phyloP scores from a whole-genome alignment of 2,113 vertebrate species.

The Leucoraja erinaceus region DNA sequence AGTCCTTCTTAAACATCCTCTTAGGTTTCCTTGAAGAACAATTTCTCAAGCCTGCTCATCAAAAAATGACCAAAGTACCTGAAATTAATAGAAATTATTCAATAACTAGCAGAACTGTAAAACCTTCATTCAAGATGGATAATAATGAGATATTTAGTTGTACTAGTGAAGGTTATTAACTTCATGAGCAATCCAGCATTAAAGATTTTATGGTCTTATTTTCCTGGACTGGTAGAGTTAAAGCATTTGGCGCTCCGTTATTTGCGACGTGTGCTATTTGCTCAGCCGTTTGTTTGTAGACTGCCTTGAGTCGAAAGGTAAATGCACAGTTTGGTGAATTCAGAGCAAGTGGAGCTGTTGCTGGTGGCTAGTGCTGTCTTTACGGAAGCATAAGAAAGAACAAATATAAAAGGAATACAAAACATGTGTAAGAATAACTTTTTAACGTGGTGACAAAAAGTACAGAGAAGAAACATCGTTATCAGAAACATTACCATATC shows the following conservation, averaged over 20 bases:
- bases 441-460: neutral
- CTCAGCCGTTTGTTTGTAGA: neutral
- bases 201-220: neutral
- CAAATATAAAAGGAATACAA: neutral
- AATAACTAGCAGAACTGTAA: neutral
- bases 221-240: neutral
- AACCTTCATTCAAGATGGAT: neutral
- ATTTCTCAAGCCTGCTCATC: neutral
- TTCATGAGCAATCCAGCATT: neutral
- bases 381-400: neutral
- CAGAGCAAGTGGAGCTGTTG: neutral
- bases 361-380: neutral
- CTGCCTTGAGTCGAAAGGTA: neutral
- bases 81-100: neutral
- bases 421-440: neutral
- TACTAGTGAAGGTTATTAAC: neutral
- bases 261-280: neutral
- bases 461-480: neutral
- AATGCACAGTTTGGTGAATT: neutral
- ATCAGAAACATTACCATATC: slow-evolving; percentile 20
- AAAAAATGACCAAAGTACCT: neutral
- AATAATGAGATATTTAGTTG: neutral
- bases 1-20: neutral
- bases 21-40: neutral
- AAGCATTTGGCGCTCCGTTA: neutral